Evolutionary conservation across 2,888 invertebrate genomes (phyloP).

Genomic region (Cyrtodaria siliqua): DNA sequence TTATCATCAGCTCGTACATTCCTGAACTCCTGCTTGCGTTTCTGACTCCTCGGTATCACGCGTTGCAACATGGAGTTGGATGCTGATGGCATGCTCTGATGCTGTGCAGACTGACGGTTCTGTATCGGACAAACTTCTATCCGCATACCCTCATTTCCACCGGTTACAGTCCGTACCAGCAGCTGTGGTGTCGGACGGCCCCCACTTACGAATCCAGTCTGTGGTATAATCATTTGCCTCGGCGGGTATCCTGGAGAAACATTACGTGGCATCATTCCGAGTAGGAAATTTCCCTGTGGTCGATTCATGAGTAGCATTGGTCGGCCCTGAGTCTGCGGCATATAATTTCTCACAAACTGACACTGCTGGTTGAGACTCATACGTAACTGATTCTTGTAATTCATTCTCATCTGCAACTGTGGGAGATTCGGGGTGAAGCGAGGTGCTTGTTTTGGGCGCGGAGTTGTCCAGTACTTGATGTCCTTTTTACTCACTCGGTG

Average conservation of each 20-base stretch:
- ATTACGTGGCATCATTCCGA: not conserved
- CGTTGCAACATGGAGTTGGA: not conserved
- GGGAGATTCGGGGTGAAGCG: not conserved
- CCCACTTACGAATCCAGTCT: not conserved
- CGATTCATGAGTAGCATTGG: not conserved
- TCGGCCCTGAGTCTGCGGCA: not conserved
- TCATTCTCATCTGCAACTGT: not conserved
- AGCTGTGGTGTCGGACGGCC: conserved; percentile 44
- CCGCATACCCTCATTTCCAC: conserved; percentile 22
- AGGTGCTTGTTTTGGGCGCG: conserved; percentile 7
- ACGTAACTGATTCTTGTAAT: not conserved
- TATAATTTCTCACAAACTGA: not conserved
- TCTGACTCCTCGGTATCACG: conserved; percentile 39
- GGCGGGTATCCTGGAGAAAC: not conserved
- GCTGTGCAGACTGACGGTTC: too few species aligned
- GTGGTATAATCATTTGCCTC: not conserved
- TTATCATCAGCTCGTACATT: conserved; percentile 42
- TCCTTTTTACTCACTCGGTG: conserved; percentile 55
- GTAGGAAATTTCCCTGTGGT: not conserved
- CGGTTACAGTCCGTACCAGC: conserved; percentile 53
- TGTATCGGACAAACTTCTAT: conserved; percentile 41
- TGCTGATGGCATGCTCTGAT: not conserved
- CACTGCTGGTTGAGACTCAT: not conserved
- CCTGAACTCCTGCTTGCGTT: conserved; percentile 46
- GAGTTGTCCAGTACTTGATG: conserved; percentile 66